Conservation (phyloP, 2,888 invertebrate genomes). For the Oscheius sp. region DNA sequence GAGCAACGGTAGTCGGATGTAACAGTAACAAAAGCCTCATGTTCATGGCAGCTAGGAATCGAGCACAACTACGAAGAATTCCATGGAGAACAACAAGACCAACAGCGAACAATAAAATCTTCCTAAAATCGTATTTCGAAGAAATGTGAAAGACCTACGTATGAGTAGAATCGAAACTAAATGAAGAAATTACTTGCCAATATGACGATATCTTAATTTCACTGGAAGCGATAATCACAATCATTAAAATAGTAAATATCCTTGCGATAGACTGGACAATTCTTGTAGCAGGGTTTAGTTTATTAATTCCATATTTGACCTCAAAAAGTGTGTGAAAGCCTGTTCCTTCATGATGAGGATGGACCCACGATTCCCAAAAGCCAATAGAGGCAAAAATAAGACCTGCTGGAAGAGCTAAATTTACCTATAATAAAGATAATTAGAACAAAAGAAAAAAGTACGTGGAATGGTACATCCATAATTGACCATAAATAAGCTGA, state of each 20-base stretch:
- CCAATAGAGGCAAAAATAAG: constrained; percentile 58
- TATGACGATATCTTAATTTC: background rate
- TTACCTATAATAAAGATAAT: constrained; percentile 28
- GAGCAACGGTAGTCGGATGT: constrained; percentile 58
- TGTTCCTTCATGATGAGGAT: constrained; percentile 55
- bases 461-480: constrained; percentile 39
- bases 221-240: constrained; percentile 31
- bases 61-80: constrained; percentile 53
- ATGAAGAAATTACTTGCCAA: constrained; percentile 30
- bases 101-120: constrained; percentile 47
- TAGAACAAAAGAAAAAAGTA: background rate
- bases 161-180: constrained; percentile 25
- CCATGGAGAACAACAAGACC: constrained; percentile 51
- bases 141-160: constrained; percentile 34
- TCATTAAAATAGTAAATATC: constrained; percentile 34
- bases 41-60: constrained; percentile 65
- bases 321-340: constrained; percentile 56
- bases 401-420: constrained; percentile 51
- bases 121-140: constrained; percentile 35
- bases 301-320: constrained; percentile 64
- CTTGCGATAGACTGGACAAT: constrained; percentile 33
- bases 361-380: constrained; percentile 67
- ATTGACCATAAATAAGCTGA: constrained; percentile 47
- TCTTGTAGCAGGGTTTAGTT: constrained; percentile 57
- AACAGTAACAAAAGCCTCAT: constrained; percentile 48